Conservation (phyloP, 1,140 invertebrate species). For the Halictus rubicundus region DNA sequence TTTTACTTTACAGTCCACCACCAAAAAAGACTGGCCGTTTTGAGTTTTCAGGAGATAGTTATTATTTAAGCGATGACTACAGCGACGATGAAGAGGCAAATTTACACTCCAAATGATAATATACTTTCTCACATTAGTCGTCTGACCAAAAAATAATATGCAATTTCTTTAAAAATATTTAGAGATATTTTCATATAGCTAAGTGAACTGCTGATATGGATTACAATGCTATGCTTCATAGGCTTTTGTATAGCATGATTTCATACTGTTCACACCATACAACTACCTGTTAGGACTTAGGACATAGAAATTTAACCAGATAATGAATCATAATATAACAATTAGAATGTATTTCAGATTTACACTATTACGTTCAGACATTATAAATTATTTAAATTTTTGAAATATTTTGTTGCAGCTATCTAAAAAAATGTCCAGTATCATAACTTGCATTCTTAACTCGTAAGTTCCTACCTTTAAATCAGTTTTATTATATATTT, state of each 20-base stretch:
- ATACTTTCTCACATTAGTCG: slow-evolving; percentile 36
- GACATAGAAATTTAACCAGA: slow-evolving; percentile 40
- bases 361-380: slow-evolving; percentile 11
- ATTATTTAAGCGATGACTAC: slow-evolving; percentile 78
- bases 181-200: slow-evolving; percentile 57
- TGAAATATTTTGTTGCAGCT: slow-evolving; percentile 22
- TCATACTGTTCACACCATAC: slow-evolving; percentile 45
- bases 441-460: slow-evolving; percentile 21
- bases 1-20: slow-evolving; percentile 78
- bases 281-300: slow-evolving; percentile 45
- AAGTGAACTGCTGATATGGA: slow-evolving; percentile 48
- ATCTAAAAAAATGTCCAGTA: slow-evolving; percentile 24
- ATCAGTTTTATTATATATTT: slow-evolving; percentile 27
- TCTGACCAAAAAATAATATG: slow-evolving; percentile 63
- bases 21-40: slow-evolving; percentile 80
- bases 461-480: slow-evolving; percentile 55
- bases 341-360: slow-evolving; percentile 33
- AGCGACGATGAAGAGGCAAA: slow-evolving; percentile 79
- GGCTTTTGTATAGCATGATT: slow-evolving; percentile 51
- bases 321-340: slow-evolving; percentile 47
- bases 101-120: slow-evolving; percentile 74
- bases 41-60: slow-evolving; percentile 73
- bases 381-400: slow-evolving; percentile 42
- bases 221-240: slow-evolving; percentile 53
- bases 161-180: slow-evolving; percentile 52